Evolutionary conservation across 2,888 invertebrate genomes (phyloP), one percentile per base, ranked within the genome.

Genomic region (Tetramorium bicarinatum): DNA sequence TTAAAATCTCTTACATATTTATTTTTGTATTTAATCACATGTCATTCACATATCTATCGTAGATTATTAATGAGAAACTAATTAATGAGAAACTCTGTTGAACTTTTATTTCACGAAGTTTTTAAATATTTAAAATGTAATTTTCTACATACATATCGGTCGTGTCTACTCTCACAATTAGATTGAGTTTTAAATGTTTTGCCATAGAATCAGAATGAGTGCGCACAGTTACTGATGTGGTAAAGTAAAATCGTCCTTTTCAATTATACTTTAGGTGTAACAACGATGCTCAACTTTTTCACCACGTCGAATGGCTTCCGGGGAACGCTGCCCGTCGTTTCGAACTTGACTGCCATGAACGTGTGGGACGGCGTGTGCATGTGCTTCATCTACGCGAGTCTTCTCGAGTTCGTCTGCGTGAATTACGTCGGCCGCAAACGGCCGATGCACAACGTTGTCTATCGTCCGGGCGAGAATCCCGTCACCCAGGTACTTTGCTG

Each of bases 251-350:
- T 11, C 7, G 1, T 0, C 29, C 2, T 25, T 75, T 49, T 34
- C 3, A 38, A 56, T 82, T 15, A 44, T 59, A 81, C 94, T 87
- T 61, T 96, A 98, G 98, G 98, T 95, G 98, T 99, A 94, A 99
- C 99, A 93, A 99, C 99, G 95, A 99, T 99, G 98, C 97, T 99
- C 97, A 99, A 98, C 96, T 99, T 99, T 97, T 99, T 99, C 97
- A 99, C 98, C 93, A 99, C 98, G 94, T 98, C 98, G 92, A 98
- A 98, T 95, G 98, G 98, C 93, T 98, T 98, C 96, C 97, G 98
- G 94, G 98, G 98, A 92, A 98, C 98, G 75, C 96, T 99, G 93
- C 99, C 99, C 34, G 98, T 99, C 91, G 99, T 99, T 87, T 98
- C 98, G 79, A 98, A 99, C 95, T 95, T 99, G 93, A 98, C 98